phyloP scores from a whole-genome alignment of 1,140 invertebrate genomes.

The Agrilus planipennis region DNA sequence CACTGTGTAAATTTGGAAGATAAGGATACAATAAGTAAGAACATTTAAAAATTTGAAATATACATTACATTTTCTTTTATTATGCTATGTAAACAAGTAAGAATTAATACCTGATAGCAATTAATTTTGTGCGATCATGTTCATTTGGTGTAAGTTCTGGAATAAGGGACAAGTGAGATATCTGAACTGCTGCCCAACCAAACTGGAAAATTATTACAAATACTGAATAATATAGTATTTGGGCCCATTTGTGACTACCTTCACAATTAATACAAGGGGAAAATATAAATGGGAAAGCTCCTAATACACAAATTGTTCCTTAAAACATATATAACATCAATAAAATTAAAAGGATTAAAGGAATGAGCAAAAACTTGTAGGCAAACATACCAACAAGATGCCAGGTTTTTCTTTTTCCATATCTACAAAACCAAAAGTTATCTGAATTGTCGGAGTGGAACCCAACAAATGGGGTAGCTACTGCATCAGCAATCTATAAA shows the following conservation, averaged over 20 bases:
- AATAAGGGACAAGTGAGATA: slow-evolving; percentile 81
- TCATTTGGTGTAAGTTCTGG: slow-evolving; percentile 60
- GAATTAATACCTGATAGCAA: slow-evolving; percentile 63
- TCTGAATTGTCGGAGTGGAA: slow-evolving; percentile 69
- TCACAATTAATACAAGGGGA: slow-evolving; percentile 64
- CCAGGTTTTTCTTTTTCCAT: slow-evolving; percentile 84
- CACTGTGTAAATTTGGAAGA: too few relatives aligned
- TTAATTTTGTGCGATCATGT: slow-evolving; percentile 71
- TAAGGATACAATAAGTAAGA: too few relatives aligned
- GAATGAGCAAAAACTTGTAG: not conserved
- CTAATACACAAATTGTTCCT: slow-evolving; percentile 67
- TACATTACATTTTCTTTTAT: not conserved
- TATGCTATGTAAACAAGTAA: not conserved
- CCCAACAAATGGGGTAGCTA: slow-evolving; percentile 83
- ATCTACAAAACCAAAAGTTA: slow-evolving; percentile 50
- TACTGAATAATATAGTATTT: slow-evolving; percentile 76
- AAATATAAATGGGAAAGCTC: slow-evolving; percentile 86
- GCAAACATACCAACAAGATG: slow-evolving; percentile 65
- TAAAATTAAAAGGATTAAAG: not conserved
- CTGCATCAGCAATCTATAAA: slow-evolving; percentile 61
- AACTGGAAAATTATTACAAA: slow-evolving; percentile 94
- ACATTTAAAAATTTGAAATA: slow-evolving; percentile 13
- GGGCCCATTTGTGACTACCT: slow-evolving; percentile 51
- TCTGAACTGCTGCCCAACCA: slow-evolving; percentile 91
- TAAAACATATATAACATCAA: slow-evolving; percentile 13